Evolutionary conservation across 2,113 vertebrate genomes (phyloP).

Genomic region (Mormyrus lacerda): DNA sequence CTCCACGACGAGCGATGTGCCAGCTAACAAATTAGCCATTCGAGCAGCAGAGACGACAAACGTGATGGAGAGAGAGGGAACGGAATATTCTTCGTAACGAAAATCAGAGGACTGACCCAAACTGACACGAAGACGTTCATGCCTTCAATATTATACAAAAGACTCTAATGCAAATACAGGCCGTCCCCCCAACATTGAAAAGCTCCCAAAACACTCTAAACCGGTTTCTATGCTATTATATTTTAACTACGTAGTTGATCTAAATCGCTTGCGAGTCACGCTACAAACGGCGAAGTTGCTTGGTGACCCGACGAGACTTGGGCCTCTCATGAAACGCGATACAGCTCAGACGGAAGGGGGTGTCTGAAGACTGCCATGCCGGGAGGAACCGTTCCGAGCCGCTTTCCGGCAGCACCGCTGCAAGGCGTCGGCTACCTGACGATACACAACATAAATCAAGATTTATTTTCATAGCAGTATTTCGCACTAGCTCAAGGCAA

Average conservation of each 20-base stretch:
- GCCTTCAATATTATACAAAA: neutral
- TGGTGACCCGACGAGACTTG: neutral
- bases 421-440: neutral
- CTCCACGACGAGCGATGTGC: neutral
- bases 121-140: neutral
- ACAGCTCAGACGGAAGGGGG: neutral
- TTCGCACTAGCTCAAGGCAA: neutral
- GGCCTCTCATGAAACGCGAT: neutral
- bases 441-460: neutral
- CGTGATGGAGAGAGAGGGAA: neutral
- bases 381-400: neutral
- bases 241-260: neutral
- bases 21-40: constrained; percentile 26
- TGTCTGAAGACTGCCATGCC: neutral
- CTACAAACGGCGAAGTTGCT: neutral
- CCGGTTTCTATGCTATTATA: neutral
- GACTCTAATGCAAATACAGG: neutral
- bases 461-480: neutral
- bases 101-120: neutral
- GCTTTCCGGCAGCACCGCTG: neutral
- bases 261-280: neutral
- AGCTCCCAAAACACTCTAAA: neutral
- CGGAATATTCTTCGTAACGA: neutral
- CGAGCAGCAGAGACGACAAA: constrained; percentile 16
- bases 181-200: neutral